Base-by-base conservation (phyloP, 2,888 invertebrate genomes). In the Drepana falcataria region DNA sequence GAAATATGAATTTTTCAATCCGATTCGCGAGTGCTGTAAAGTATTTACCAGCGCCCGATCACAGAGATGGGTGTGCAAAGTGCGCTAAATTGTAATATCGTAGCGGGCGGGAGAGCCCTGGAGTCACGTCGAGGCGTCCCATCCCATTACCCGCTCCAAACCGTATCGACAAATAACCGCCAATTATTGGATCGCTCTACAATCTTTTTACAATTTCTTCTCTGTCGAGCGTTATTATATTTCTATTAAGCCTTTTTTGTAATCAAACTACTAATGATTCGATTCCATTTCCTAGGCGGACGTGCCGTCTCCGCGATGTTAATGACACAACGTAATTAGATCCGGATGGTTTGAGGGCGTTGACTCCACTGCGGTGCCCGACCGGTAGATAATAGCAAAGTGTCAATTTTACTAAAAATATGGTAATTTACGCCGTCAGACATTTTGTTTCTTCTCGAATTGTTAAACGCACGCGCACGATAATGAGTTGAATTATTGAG, bases 171-270 rank as follows among this genome's bases (percentile, higher is more conserved):
- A 84, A 87, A 86, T 89, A 90, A 91, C 90, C 88, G 83, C 89
- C 91, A 91, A 91, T 91, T 91, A 91, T 90, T 90, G 87, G 85
- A 85, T 84, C 83, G 88, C 89, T 89, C 90, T 80, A 90, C 91
- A 91, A 91, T 91, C 91, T 91, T 91, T 91, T 90, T 89, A 91
- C 91, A 90, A 91, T 90, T 90, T 90, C 90, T 87, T 87, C 90
- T 85, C 84, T 79, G 79, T 72, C 85, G 74, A 77, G 77, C 84
- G 90, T 91, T 91, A 91, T 91, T 91, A 91, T 91, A 88, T 91
- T 90, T 91, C 90, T 91, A 90, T 91, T 91, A 91, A 90, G 90
- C 88, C 89, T 89, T 91, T 91, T 91, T 91, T 89, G 89, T 90
- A 90, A 91, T 90, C 91, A 89, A 88, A 90, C 89, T 87, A 86